Percentiles rank a stretch among this genome's conserved stretches.
Evolutionary conservation across 2,113 vertebrate genomes (phyloP).

Genomic region (Hippopotamus amphibius): DNA sequence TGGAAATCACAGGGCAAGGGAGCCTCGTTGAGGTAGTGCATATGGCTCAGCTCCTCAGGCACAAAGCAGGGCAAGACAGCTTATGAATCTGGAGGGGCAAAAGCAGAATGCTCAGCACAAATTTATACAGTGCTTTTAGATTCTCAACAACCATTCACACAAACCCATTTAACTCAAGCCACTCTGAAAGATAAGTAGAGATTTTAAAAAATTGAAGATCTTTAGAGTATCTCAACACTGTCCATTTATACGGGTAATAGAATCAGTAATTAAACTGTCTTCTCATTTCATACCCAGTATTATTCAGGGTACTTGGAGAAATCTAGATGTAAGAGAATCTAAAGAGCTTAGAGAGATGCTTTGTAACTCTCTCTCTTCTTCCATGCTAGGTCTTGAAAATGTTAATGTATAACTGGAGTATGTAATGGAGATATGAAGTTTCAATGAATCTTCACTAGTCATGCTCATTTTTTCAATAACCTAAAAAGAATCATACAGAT

Average conservation of each 20-base stretch:
- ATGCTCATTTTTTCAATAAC: not conserved
- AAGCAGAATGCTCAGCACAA: not conserved
- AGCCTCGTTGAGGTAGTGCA: not conserved
- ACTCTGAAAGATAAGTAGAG: not conserved
- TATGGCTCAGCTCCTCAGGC: not conserved
- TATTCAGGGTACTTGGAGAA: not conserved
- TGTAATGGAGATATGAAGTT: not conserved
- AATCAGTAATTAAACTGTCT: not conserved
- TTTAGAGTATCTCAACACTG: not conserved
- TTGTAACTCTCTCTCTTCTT: not conserved
- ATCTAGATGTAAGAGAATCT: not conserved
- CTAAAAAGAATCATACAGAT: not conserved
- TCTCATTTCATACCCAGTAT: not conserved
- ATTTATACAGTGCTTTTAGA: not conserved
- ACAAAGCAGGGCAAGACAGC: not conserved
- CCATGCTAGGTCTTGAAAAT: not conserved
- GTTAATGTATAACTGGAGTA: not conserved
- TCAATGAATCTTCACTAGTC: not conserved
- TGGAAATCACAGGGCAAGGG: not conserved
- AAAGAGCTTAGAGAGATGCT: not conserved
- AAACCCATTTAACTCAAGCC: not conserved
- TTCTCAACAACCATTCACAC: not conserved
- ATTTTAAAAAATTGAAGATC: not conserved
- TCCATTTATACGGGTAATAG: not conserved
- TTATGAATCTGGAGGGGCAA: not conserved